phyloP scores from a whole-genome alignment of 2,113 vertebrate genomes.

The Passerina amoena region DNA sequence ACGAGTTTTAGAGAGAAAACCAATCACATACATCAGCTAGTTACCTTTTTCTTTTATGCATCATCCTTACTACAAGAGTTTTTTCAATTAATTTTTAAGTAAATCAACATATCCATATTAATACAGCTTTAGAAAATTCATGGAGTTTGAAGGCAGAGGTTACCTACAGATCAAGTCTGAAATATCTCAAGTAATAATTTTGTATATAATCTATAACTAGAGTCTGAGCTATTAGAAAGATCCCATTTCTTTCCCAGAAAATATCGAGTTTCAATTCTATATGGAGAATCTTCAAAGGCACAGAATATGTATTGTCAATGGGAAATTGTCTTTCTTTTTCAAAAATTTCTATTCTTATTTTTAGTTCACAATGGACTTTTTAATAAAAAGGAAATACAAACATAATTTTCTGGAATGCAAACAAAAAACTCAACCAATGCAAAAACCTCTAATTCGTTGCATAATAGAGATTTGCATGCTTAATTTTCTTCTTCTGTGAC shows the following conservation, averaged over 20 bases:
- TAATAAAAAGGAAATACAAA: not conserved
- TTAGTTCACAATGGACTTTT: not conserved
- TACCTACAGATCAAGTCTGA: not conserved
- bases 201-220: not conserved
- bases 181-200: not conserved
- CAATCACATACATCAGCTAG: not conserved
- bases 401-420: not conserved
- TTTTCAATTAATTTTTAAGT: not conserved
- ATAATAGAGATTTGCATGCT: not conserved
- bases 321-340: not conserved
- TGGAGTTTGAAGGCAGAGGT: not conserved
- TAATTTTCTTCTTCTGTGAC: not conserved
- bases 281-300: not conserved
- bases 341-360: not conserved
- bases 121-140: not conserved
- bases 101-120: not conserved
- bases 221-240: not conserved
- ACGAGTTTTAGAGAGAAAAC: not conserved
- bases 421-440: not conserved
- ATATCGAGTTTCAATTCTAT: not conserved
- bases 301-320: fast-evolving
- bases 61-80: not conserved
- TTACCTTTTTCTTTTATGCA: not conserved
- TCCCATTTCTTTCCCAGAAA: not conserved
- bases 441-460: not conserved